Base-by-base conservation (phyloP, 1,140 invertebrate genomes). In the Leptestheria dahalacensis region DNA sequence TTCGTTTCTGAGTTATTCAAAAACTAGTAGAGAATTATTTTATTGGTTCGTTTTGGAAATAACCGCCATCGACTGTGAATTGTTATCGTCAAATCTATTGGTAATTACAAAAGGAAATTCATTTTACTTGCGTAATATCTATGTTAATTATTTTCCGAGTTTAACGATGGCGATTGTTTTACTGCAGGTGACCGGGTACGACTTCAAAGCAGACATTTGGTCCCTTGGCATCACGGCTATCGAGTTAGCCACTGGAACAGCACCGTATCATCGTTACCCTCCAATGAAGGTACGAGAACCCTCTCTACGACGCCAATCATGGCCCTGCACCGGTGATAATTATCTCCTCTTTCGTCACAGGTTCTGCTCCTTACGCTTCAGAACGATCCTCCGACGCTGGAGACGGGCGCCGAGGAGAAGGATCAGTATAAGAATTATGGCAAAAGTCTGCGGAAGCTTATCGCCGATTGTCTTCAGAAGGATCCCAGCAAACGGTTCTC, bases 161-260 rank as follows among this genome's bases (percentile, higher is more conserved):
- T n/a, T n/a, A n/a, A n/a, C n/a, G n/a, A n/a, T 47, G 23, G 18
- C 11, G 33, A 10, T 56, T 56, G 54, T 28, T 56, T 1, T 56
- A 18, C 51, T 66, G 49, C 70, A 88, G 86, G 91, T 97, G 68
- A 91, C 93, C 70, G 96, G 96, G 0, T 98, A 98, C 70, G 94
- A 97, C 73, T 97, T 94, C 73, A 98, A 98, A 75, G 96, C 95
- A n/a, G 96, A 99, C 69, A 98, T 99, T 63, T 99, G 96, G 96
- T 97, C 92, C 25, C 88, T 99, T 73, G 96, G 96, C 25, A 99
- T 99, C 60, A 97, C 95, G 0, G 94, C 94, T 0, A 97, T 99
- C 65, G 96, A 99, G 77, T 85, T 99, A 82, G 95, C 95, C 0
- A 97, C 94, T 9, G 96, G 96, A 12, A 96, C 93, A 10, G 95